Evolutionary conservation across 1,140 invertebrate genomes (phyloP).

Genomic region (Ceratoteleas bidentatus): DNA sequence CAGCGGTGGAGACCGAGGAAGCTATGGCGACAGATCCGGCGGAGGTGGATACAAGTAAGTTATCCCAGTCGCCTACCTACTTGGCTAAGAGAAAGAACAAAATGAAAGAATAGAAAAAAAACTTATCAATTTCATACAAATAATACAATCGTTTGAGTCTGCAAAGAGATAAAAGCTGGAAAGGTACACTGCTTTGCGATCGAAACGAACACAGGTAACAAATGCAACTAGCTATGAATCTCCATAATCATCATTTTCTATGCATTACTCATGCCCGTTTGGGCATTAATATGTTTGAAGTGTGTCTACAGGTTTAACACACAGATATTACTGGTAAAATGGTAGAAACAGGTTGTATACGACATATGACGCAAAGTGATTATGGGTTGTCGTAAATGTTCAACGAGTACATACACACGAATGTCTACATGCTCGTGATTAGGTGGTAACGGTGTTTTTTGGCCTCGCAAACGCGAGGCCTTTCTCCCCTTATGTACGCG

Average conservation of each 20-base stretch:
- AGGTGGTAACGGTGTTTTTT: conserved; percentile 32
- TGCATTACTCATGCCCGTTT: conserved; percentile 73
- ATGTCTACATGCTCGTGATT: conserved; percentile 26
- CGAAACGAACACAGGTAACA: conserved; percentile 66
- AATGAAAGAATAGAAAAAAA: conserved; percentile 50
- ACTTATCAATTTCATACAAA: conserved; percentile 28
- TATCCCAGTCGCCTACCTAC: conserved; percentile 48
- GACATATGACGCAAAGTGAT: conserved; percentile 79
- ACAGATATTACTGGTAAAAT: conserved; percentile 79
- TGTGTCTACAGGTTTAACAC: conserved; percentile 82
- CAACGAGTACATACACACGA: conserved; percentile 35
- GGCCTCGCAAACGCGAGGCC: conserved; percentile 27
- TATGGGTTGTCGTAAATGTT: conserved; percentile 66
- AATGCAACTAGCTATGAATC: conserved; percentile 66
- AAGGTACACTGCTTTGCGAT: conserved; percentile 38
- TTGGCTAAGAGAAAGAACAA: conserved; percentile 36
- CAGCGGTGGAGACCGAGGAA: conserved; percentile 81
- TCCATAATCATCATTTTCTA: conserved; percentile 69
- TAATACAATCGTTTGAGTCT: conserved; percentile 53
- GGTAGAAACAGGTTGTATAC: conserved; percentile 80
- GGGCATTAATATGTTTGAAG: conserved; percentile 81
- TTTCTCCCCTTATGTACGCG: conserved; percentile 20
- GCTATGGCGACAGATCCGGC: conserved; percentile 79
- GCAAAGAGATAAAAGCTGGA: conserved; percentile 51
- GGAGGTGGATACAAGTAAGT: conserved; percentile 80